phyloP scores from a whole-genome alignment of 2,113 vertebrate species.

The Dipodomys ordii region DNA sequence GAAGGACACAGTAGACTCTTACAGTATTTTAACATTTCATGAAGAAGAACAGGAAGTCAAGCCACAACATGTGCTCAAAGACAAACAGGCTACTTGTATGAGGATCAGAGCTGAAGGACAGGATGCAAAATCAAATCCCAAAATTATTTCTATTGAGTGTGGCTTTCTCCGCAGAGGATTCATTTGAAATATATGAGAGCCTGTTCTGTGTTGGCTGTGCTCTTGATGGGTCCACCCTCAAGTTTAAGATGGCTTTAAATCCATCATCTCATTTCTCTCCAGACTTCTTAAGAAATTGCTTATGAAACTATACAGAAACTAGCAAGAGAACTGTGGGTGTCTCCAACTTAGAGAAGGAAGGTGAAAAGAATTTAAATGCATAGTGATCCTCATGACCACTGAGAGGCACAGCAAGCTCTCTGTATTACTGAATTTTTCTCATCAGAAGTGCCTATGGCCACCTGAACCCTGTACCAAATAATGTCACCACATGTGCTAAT shows the following conservation, averaged over 20 bases:
- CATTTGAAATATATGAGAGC: not conserved
- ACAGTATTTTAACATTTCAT: not conserved
- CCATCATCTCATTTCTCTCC: not conserved
- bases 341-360: not conserved
- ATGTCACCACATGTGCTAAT: too few species aligned
- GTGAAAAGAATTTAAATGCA: not conserved
- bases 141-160: not conserved
- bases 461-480: not conserved
- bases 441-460: not conserved
- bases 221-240: not conserved
- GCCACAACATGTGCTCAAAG: not conserved
- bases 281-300: not conserved
- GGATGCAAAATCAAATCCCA: not conserved
- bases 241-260: not conserved
- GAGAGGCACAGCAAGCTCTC: not conserved
- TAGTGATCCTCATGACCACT: too few species aligned
- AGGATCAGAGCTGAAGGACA: not conserved
- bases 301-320: not conserved
- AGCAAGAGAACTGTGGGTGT: not conserved
- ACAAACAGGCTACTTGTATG: not conserved
- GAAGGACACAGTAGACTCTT: not conserved
- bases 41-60: not conserved
- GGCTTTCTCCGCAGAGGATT: not conserved
- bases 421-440: not conserved
- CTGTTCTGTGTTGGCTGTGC: not conserved